Evolutionary conservation across 2,888 invertebrate species (phyloP), one percentile per base, ranked within the genome.

Genomic region (Eledone cirrhosa): DNA sequence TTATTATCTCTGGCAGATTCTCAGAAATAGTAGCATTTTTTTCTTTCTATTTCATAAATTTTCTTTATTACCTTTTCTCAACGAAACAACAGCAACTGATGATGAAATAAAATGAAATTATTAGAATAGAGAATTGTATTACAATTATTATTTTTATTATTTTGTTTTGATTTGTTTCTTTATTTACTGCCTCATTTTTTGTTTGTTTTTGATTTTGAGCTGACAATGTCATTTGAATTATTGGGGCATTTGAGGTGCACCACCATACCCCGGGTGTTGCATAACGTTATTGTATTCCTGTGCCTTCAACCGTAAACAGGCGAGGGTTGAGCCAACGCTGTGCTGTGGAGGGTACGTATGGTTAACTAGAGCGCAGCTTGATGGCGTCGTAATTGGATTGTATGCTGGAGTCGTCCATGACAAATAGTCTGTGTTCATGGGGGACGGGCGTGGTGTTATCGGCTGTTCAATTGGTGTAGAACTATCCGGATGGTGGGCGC

Each of bases 261-360:
- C 85, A 48, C 85, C 83, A 77, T 87, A 87, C 0, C 86, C 86
- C 80, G 86, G 86, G 79, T 85, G 84, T 81, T 87, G 87, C 77
- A 85, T 82, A 74, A 86, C 84, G 48, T 85, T 87, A 78, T 88
- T 90, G 84, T 90, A 93, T 89, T 94, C 93, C 82, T 93, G 93
- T 0, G 93, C 93, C 86, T 93, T 91, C 80, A 93, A 90, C 84
- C 93, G 90, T 80, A 93, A 91, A 86, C 93, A 91, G 67, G 91
- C 91, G 80, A 92, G 86, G 84, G 86, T 87, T 19, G 84, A 82
- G 31, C 88, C 89, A 77, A 87, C 86, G 65, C 83, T 83, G n/a
- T 87, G 85, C n/a, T 87, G 86, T 13, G 87, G 85, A 19, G 87
- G 84, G 80, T 87, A 86, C 31, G 85, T 85, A 78, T 87, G 87